Evolutionary conservation across 2,113 vertebrate species (phyloP).

Genomic region (Corythornis vintsioides): DNA sequence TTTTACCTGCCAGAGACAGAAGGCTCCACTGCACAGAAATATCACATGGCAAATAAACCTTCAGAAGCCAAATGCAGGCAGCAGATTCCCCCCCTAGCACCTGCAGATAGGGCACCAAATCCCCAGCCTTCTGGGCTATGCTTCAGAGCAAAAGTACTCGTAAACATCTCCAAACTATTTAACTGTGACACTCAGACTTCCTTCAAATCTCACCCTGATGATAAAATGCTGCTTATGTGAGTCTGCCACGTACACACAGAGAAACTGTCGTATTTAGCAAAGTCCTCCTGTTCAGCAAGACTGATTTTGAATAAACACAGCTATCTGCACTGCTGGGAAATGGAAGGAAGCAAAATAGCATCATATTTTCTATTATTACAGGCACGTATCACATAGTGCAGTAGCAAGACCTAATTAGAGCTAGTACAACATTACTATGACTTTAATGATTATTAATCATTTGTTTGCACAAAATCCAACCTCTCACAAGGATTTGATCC

Average conservation of each 20-base stretch:
- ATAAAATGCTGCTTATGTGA: neutral
- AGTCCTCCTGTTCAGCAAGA: neutral
- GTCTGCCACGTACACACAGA: accelerated
- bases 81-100: accelerated
- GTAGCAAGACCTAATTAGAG: neutral
- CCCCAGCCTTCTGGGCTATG: neutral
- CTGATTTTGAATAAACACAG: neutral
- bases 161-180: neutral
- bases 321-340: neutral
- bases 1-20: neutral
- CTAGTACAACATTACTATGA: neutral
- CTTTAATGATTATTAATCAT: neutral
- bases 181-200: neutral
- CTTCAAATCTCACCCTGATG: neutral
- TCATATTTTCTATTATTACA: neutral
- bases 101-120: neutral
- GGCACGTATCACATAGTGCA: neutral
- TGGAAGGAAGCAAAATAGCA: neutral
- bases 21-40: neutral
- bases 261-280: neutral
- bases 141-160: neutral
- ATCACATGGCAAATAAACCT: constrained; percentile 8
- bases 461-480: neutral
- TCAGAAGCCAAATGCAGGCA: neutral
- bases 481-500: neutral